Percentiles rank a stretch among this genome's conserved stretches.
Conservation (phyloP, 2,888 invertebrate species). For the Ischnus inquisitorius region DNA sequence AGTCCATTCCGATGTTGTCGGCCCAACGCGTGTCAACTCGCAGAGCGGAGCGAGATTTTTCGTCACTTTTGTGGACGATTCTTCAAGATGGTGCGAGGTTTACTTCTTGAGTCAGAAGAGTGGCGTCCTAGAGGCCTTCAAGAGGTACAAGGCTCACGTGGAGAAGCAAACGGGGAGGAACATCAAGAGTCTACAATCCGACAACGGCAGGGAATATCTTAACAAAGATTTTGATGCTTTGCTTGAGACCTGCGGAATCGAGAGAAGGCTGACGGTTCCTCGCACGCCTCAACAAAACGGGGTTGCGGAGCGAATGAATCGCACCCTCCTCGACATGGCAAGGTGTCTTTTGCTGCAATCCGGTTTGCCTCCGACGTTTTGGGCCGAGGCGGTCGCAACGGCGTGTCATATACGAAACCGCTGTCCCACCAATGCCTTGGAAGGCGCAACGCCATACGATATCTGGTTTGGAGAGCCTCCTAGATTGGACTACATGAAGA, state of each 20-base stretch:
- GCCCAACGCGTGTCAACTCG: conserved; percentile 30
- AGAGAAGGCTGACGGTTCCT: conserved; percentile 69
- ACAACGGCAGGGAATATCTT: conserved; percentile 64
- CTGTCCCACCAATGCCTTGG: conserved; percentile 63
- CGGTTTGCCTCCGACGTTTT: conserved; percentile 69
- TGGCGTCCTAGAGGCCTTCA: conserved; percentile 58
- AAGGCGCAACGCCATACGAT: conserved; percentile 66
- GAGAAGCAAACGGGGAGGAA: conserved; percentile 61
- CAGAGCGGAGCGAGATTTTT: conserved; percentile 30
- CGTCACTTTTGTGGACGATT: conserved; percentile 45
- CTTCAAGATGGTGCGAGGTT: conserved; percentile 64
- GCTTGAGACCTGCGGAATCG: conserved; percentile 63
- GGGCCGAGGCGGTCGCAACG: conserved; percentile 76
- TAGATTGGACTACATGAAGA: not conserved
- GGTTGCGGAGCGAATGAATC: conserved; percentile 74
- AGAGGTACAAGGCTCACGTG: conserved; percentile 51
- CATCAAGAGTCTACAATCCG: conserved; percentile 63
- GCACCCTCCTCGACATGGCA: conserved; percentile 74
- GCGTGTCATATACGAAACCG: conserved; percentile 75
- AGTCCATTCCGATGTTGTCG: conserved; percentile 44
- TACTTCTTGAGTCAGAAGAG: conserved; percentile 60
- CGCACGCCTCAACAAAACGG: conserved; percentile 77
- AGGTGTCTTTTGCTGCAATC: conserved; percentile 73
- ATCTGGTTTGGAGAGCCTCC: conserved; percentile 44
- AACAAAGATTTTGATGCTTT: conserved; percentile 39